These are phyloP conservation scores for Phorcus lineatus DNA, from an alignment of 2,888 invertebrate genomes.

Conservation along the genomic window DNA sequence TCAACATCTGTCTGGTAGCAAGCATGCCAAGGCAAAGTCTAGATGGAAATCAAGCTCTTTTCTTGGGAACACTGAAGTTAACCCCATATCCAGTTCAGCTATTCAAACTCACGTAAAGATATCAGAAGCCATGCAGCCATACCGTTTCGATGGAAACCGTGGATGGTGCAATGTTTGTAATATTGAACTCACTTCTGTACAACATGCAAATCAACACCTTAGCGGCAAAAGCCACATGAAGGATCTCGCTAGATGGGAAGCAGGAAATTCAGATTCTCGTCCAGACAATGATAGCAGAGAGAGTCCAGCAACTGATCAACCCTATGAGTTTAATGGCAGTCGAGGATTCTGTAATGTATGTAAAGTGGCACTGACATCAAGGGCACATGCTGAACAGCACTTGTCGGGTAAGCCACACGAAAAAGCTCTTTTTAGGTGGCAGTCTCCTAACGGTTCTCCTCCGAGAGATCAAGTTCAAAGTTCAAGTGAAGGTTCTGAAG, in stretches of 20 bases:
- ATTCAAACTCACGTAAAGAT: background rate
- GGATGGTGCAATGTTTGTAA: conserved; percentile 44
- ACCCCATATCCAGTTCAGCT: background rate
- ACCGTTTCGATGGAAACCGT: conserved; percentile 41
- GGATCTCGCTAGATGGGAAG: background rate
- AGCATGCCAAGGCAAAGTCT: conserved; percentile 27
- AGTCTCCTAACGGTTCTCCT: background rate
- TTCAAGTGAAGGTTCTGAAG: background rate
- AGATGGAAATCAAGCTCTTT: background rate
- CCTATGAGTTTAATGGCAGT: conserved; percentile 36
- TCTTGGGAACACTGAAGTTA: background rate
- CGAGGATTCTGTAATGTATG: conserved; percentile 50
- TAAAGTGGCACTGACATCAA: conserved; percentile 46
- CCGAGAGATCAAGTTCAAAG: background rate
- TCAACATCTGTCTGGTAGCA: conserved; percentile 43
- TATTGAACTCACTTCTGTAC: conserved; percentile 42
- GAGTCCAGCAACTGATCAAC: background rate
- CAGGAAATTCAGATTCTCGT: background rate
- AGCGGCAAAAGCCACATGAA: conserved; percentile 41
- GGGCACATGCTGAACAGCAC: conserved; percentile 46
- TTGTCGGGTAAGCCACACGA: conserved; percentile 50
- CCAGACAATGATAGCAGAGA: background rate
- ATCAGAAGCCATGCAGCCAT: conserved; percentile 7
- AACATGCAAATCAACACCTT: conserved; percentile 45
- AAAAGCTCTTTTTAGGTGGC: conserved; percentile 29